These are phyloP conservation scores for Galaxea fascicularis DNA, from an alignment of 92 coral and sea anemone species.

Conservation along the genomic window DNA sequence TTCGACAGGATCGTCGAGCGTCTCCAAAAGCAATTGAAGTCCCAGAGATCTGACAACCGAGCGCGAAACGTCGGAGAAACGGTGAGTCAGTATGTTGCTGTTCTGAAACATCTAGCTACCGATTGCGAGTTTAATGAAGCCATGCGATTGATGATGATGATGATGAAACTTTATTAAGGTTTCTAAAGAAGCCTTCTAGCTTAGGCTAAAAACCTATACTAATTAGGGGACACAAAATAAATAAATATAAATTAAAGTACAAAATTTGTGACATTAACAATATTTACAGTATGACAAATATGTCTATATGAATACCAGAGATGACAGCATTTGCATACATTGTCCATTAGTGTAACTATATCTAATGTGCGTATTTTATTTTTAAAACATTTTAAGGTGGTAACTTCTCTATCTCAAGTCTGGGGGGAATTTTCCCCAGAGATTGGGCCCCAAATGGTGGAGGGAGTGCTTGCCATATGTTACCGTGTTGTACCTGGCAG, in stretches of 20 bases:
- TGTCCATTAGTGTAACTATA: background rate
- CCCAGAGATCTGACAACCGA: slow-evolving; percentile 62
- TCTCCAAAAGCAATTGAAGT: slow-evolving; percentile 51
- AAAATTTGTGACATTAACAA: background rate
- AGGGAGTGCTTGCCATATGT: too few relatives aligned
- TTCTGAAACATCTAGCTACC: slow-evolving; percentile 67
- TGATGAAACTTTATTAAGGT: too few relatives aligned
- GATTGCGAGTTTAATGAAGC: slow-evolving; percentile 72
- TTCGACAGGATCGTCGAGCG: slow-evolving; percentile 36
- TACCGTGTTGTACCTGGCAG: too few relatives aligned
- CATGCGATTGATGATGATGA: slow-evolving; percentile 71
- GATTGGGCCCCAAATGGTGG: too few relatives aligned
- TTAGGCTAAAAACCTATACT: background rate
- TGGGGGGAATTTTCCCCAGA: background rate
- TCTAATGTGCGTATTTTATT: background rate
- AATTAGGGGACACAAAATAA: slow-evolving; percentile 1
- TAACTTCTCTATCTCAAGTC: background rate
- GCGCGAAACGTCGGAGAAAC: slow-evolving; percentile 70
- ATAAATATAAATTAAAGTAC: background rate
- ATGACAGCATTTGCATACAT: background rate
- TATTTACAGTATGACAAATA: too few relatives aligned
- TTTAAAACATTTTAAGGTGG: background rate
- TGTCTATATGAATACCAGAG: background rate
- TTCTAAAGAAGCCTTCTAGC: too few relatives aligned
- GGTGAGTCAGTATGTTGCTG: slow-evolving; percentile 72